These are phyloP conservation scores for Stictonetta naevosa DNA, from an alignment of 2,113 vertebrate genomes.

Conservation along the genomic window DNA sequence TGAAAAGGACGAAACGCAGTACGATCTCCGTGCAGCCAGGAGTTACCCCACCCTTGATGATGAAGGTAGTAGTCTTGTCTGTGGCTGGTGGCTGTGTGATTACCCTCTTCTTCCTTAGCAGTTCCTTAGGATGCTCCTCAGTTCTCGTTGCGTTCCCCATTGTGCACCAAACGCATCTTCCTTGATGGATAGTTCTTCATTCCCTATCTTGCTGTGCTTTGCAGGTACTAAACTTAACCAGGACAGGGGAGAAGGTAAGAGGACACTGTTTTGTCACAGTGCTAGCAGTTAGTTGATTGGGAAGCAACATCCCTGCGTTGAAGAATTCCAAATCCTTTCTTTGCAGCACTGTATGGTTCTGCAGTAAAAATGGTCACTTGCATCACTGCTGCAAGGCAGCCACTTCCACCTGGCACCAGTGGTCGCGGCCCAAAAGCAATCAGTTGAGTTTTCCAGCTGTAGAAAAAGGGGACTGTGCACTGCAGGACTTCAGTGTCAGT, in stretches of 20 bases:
- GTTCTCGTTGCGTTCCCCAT: neutral
- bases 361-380: neutral
- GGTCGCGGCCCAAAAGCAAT: neutral
- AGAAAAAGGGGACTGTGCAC: neutral
- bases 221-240: constrained; percentile 61
- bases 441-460: neutral
- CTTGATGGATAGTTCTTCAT: neutral
- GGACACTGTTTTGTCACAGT: neutral
- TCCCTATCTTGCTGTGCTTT: constrained; percentile 53
- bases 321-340: neutral
- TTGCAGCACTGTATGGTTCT: neutral
- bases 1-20: constrained; percentile 89
- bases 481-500: neutral
- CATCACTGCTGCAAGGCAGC: neutral
- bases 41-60: constrained; percentile 96
- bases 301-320: neutral
- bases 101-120: neutral
- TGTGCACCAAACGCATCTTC: neutral
- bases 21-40: constrained; percentile 88
- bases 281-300: neutral
- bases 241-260: constrained; percentile 52
- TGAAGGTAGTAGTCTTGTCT: constrained; percentile 79
- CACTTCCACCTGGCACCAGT: neutral
- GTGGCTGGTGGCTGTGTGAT: neutral
- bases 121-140: constrained; percentile 9